These are phyloP conservation scores for Drosophila putrida DNA, from an alignment of 2,888 invertebrate species.

Conservation along the genomic window DNA sequence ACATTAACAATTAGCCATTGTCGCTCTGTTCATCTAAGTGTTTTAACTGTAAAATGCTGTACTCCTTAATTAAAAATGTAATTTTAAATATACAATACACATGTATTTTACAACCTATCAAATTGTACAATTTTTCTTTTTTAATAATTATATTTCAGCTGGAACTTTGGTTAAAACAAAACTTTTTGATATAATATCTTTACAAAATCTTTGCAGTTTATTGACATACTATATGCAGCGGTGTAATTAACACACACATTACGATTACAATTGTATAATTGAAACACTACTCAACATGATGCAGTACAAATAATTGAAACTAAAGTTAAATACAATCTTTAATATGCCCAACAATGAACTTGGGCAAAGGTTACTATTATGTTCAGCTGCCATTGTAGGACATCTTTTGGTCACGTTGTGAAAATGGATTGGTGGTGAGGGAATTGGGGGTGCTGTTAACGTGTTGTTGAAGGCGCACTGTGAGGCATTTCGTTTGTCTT, in stretches of 20 bases:
- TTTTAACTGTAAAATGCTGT: constrained; percentile 73
- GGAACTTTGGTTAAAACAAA: neutral
- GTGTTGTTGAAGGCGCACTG: constrained; percentile 51
- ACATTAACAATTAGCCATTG: constrained; percentile 55
- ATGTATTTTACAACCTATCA: constrained; percentile 56
- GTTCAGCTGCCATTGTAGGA: constrained; percentile 11
- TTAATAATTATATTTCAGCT: neutral
- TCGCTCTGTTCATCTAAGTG: constrained; percentile 63
- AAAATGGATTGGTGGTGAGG: neutral
- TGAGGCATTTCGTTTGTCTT: constrained; percentile 65
- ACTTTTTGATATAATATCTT: constrained; percentile 1
- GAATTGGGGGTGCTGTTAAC: constrained; percentile 21
- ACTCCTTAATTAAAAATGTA: constrained; percentile 70
- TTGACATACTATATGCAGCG: constrained; percentile 66
- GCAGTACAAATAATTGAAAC: constrained; percentile 32
- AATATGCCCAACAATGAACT: constrained; percentile 26
- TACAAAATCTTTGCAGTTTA: constrained; percentile 47
- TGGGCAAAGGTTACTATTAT: constrained; percentile 1
- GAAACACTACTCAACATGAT: constrained; percentile 39
- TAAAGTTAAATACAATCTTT: constrained; percentile 25
- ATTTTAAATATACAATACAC: constrained; percentile 59
- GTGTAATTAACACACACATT: constrained; percentile 52
- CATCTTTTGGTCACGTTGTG: constrained; percentile 35
- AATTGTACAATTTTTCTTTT: constrained; percentile 4
- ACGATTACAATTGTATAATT: constrained; percentile 42